Percentiles rank a stretch among this genome's conserved stretches.
These are phyloP conservation scores for Arion vulgaris DNA, from an alignment of 1,140 invertebrate species.

Conservation along the genomic window DNA sequence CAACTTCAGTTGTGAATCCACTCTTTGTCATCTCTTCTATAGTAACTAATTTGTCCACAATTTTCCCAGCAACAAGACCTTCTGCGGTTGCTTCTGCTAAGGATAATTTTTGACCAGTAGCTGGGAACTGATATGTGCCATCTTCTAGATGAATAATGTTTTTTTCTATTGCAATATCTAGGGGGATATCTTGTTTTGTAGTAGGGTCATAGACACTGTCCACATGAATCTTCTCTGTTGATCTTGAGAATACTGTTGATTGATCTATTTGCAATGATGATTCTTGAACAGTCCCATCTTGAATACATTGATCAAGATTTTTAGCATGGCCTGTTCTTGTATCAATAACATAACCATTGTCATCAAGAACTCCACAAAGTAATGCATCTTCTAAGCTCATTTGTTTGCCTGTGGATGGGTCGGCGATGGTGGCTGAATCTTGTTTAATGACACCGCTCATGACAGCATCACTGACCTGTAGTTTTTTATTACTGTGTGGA, in stretches of 20 bases:
- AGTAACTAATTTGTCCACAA: conserved; percentile 51
- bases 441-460: conserved; percentile 78
- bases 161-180: conserved; percentile 70
- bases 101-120: too few relatives aligned
- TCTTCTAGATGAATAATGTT: conserved; percentile 58
- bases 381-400: conserved; percentile 83
- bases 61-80: too few relatives aligned
- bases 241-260: background rate
- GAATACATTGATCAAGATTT: conserved; percentile 8
- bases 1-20: conserved; percentile 56
- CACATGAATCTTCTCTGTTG: conserved; percentile 86
- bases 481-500: conserved; percentile 80
- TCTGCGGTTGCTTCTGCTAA: too few relatives aligned
- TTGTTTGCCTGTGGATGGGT: conserved; percentile 82
- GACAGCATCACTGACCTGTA: conserved; percentile 89
- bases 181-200: conserved; percentile 80
- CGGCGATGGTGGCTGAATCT: conserved; percentile 77
- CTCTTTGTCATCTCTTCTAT: conserved; percentile 52
- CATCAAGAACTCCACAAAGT: conserved; percentile 59
- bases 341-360: conserved; percentile 24
- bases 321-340: background rate
- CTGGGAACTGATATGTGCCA: conserved; percentile 74
- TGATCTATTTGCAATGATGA: background rate
- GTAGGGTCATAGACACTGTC: conserved; percentile 87
- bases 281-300: conserved; percentile 18